Base-by-base conservation (phyloP, 2,888 invertebrate genomes). In the Tholera decimalis region DNA sequence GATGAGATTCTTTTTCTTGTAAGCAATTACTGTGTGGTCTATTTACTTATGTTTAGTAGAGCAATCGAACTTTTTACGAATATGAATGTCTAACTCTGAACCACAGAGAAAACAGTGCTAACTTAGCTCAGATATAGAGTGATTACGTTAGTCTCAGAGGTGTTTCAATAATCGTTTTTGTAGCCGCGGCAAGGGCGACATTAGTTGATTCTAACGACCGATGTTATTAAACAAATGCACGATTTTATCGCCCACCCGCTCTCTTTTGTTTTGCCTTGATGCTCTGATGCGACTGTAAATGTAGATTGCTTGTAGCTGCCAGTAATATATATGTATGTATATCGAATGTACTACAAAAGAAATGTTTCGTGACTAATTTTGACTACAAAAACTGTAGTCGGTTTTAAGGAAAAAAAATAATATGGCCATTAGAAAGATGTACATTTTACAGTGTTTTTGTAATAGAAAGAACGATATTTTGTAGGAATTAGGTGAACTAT, bases 191-290 rank as follows among this genome's bases (percentile, higher is more conserved):
- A 81, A 77, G 18, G 2, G 59, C 86, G 87, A 91, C 93, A 92
- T 92, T 90, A 92, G 90, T 89, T 90, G 89, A 89, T 90, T 90
- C 89, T 93, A 94, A 95, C 91, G 93, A 93, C 91, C 84, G 84
- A 88, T 89, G 93, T 89, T 94, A 94, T 94, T 94, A 94, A 91
- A 92, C 92, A 92, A 94, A 92, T 92, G 92, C 73, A 86, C 92
- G 85, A 90, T 92, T 93, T 95, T 91, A 92, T 95, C 94, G 94
- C 93, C 85, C 86, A 78, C 79, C 79, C 83, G 83, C 87, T 88
- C 90, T 90, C 88, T 89, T 92, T 91, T 91, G 91, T 92, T 92
- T 89, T 84, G 80, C 77, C 80, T 83, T 78, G 85, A 84, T 76
- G 83, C 73, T 84, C 79, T 74, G 82, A 81, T 75, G 83, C 76